Evolutionary conservation across 2,888 invertebrate genomes (phyloP).

Genomic region (Aspidapion aeneum): DNA sequence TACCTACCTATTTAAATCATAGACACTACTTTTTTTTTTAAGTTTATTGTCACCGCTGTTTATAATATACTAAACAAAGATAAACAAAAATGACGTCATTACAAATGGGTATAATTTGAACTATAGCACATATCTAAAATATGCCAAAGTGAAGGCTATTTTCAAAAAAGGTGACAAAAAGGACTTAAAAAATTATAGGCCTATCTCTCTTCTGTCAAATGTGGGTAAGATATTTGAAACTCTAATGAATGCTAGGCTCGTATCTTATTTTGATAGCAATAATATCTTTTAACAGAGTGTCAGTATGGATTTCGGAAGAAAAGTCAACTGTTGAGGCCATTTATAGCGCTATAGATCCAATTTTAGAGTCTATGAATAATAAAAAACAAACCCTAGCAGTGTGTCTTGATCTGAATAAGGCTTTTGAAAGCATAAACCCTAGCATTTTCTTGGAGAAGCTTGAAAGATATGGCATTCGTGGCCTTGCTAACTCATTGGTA

Average conservation of each 20-base stretch:
- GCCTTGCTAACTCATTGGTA: neutral
- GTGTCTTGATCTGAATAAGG: constrained; percentile 9
- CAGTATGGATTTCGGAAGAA: neutral
- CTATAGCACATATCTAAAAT: constrained; percentile 1
- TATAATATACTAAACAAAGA: no score
- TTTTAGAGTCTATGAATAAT: neutral
- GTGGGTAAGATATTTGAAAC: constrained; percentile 9
- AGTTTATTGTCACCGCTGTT: no score
- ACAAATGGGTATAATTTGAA: no score
- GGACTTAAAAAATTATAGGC: constrained; percentile 5
- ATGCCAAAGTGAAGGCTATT: neutral
- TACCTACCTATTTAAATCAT: no score
- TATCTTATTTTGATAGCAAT: neutral
- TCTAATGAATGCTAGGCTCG: neutral
- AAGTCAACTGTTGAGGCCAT: neutral
- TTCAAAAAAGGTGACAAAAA: constrained; percentile 1
- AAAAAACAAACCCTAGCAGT: neutral
- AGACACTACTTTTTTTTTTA: no score
- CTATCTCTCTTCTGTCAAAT: constrained; percentile 2
- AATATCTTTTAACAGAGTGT: neutral
- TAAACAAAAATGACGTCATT: no score
- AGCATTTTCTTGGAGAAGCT: neutral
- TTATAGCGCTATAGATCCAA: neutral
- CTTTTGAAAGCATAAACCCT: constrained; percentile 6
- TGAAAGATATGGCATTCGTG: constrained; percentile 3